These are phyloP conservation scores for Phanerotoma sp. DNA, from an alignment of 2,888 invertebrate genomes.

Conservation along the genomic window DNA sequence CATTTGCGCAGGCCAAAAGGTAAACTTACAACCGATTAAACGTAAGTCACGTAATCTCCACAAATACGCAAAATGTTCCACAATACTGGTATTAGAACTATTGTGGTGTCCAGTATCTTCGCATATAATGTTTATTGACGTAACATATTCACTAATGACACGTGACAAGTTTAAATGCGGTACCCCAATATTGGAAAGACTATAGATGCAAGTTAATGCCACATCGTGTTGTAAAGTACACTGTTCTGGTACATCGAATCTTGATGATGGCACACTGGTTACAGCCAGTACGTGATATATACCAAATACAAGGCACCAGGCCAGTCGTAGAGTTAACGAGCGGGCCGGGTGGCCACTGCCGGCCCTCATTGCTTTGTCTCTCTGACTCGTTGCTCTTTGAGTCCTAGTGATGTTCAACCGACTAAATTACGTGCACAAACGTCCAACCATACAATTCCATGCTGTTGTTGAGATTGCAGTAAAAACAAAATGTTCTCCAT, in stretches of 20 bases:
- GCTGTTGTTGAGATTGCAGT: slow-evolving; percentile 5
- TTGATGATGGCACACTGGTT: slow-evolving; percentile 57
- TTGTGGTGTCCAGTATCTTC: slow-evolving; percentile 26
- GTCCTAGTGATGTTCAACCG: neutral
- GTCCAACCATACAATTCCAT: slow-evolving; percentile 2
- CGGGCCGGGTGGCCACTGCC: slow-evolving; percentile 14
- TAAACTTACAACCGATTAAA: slow-evolving; percentile 84
- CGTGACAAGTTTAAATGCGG: slow-evolving; percentile 72
- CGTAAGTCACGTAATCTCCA: slow-evolving; percentile 77
- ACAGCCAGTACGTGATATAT: slow-evolving; percentile 49
- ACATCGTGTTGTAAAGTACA: slow-evolving; percentile 68
- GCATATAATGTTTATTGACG: slow-evolving; percentile 46
- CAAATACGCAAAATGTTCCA: slow-evolving; percentile 73
- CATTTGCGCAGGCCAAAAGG: slow-evolving; percentile 77
- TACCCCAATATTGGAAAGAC: slow-evolving; percentile 53
- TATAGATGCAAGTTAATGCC: slow-evolving; percentile 61
- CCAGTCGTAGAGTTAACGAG: slow-evolving; percentile 15
- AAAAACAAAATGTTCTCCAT: slow-evolving; percentile 19
- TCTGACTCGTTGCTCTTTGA: neutral
- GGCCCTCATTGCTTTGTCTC: slow-evolving; percentile 22
- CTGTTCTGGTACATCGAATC: slow-evolving; percentile 83
- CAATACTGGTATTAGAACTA: slow-evolving; percentile 26
- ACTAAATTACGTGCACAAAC: slow-evolving; percentile 5
- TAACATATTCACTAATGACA: slow-evolving; percentile 71
- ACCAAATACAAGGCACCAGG: slow-evolving; percentile 20